Conservation (phyloP, 1,140 invertebrate genomes). For the Meloidogyne hapla region DNA sequence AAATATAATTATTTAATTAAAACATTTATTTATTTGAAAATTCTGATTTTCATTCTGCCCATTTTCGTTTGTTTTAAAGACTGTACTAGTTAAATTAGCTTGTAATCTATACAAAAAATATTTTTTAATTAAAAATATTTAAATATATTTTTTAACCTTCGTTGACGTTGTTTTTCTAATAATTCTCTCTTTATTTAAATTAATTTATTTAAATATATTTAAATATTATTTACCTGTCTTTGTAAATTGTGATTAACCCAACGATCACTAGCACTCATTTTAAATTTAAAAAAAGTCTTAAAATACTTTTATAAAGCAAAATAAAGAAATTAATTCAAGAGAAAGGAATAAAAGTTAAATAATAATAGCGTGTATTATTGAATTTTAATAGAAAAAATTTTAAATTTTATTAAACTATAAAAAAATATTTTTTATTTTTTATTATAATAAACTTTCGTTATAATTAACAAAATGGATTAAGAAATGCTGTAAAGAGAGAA, state of each 20-base stretch:
- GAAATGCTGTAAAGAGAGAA: too few relatives aligned
- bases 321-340: too few relatives aligned
- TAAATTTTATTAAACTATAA: too few relatives aligned
- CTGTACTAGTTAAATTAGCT: conserved; percentile 20
- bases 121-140: conserved; percentile 22
- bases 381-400: too few relatives aligned
- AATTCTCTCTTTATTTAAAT: conserved; percentile 9
- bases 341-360: too few relatives aligned
- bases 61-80: conserved; percentile 28
- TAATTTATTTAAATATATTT: conserved; percentile 15
- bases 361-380: too few relatives aligned
- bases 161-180: conserved; percentile 14
- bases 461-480: too few relatives aligned
- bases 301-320: too few relatives aligned
- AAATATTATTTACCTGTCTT: conserved; percentile 44
- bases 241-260: conserved; percentile 53
- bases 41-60: conserved; percentile 8
- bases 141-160: conserved; percentile 7
- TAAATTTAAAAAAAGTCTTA: not conserved
- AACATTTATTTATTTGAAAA: not conserved
- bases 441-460: too few relatives aligned
- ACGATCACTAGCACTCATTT: conserved; percentile 43
- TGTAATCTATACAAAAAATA: conserved; percentile 18
- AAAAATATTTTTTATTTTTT: too few relatives aligned
- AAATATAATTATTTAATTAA: not conserved